These are phyloP conservation scores for Ciconia maguari DNA, from an alignment of 2,113 vertebrate species.

Conservation along the genomic window DNA sequence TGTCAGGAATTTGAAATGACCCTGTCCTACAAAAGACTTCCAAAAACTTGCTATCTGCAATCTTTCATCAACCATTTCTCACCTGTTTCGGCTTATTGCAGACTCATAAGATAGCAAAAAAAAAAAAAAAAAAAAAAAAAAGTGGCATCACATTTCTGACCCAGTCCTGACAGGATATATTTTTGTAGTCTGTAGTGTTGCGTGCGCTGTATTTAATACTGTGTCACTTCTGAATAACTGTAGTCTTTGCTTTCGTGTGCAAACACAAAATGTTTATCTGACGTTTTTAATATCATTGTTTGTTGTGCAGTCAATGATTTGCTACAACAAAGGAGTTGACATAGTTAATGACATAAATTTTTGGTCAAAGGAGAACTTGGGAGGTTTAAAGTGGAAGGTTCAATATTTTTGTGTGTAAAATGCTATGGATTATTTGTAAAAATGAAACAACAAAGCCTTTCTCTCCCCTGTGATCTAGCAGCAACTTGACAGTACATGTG, in stretches of 20 bases:
- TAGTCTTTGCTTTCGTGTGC: background rate
- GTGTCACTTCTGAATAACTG: background rate
- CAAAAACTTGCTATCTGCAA: background rate
- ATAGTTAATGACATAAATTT: background rate
- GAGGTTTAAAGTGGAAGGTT: background rate
- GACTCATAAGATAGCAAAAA: background rate
- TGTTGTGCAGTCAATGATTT: background rate
- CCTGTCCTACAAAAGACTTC: background rate
- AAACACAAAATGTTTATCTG: background rate
- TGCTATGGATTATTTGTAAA: background rate
- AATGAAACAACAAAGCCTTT: background rate
- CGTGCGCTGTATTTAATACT: background rate
- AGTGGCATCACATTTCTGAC: background rate
- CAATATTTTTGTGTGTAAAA: background rate
- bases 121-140: background rate
- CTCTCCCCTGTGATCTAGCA: background rate
- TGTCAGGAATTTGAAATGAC: background rate
- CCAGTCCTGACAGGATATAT: background rate
- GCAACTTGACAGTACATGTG: background rate
- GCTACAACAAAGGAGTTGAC: background rate
- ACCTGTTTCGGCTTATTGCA: background rate
- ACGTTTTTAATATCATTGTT: background rate
- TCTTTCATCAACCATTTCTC: background rate
- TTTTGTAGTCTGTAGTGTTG: background rate
- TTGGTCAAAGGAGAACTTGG: background rate